Base-by-base conservation (phyloP, 2,797 vertebrate species). In the Catostomus latipinnis region DNA sequence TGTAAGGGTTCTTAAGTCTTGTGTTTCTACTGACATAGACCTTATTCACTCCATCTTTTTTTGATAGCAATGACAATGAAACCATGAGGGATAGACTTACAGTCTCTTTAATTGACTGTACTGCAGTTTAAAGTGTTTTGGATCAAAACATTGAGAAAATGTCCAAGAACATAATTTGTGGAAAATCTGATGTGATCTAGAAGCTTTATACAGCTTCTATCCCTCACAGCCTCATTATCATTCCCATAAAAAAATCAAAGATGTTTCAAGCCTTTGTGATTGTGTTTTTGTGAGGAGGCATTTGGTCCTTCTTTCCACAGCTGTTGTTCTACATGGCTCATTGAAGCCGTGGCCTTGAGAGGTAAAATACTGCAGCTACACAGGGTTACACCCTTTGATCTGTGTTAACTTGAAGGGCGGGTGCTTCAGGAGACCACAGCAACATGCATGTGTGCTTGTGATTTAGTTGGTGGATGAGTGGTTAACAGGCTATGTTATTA, bases 361-460 rank as follows among this genome's bases (percentile, higher is more conserved):
- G 88, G 90, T 91, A 91, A 92, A 93, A 91, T 85, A 86, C 88
- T 87, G 87, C 83, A 86, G 89, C 90, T 91, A 91, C 91, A 93
- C 88, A 93, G 91, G 92, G 91, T 90, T 34, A 34, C 34, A 34
- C 34, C 34, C 34, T 34, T 34, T 34, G 34, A 34, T 34, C 34
- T 34, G 34, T 34, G 34, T 34, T 34, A 34, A 34, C 91, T 93
- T 90, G 91, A 92, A 92, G 50, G 74, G 10, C 9, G 9, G 34
- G 34, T 34, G 34, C 4, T 1, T 49, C 12, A n/a, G 62, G 57
- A 65, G 61, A 49, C 45, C 54, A 50, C 63, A 71, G 71, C 69
- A 70, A 89, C 84, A 87, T 87, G 50, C 52, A 49, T 57, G 49
- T 78, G 54, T 58, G 57, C 34, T 46, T 62, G 54, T 66, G 68